Base-by-base conservation (phyloP, 1,140 invertebrate genomes). In the Drosophila pseudoobscura region DNA sequence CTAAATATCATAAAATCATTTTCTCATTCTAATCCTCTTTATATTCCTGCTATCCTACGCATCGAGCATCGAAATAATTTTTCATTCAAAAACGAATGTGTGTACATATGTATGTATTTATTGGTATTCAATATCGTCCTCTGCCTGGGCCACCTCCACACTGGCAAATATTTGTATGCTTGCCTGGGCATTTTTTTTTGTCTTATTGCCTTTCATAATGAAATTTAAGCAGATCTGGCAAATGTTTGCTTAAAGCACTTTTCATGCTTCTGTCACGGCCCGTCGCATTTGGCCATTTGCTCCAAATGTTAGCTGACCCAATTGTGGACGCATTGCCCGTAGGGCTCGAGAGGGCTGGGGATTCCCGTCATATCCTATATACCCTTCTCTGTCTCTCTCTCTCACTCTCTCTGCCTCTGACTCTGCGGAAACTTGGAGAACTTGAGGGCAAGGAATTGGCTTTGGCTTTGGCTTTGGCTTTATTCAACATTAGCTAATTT, bases 401-500 rank as follows among this genome's bases (percentile, higher is more conserved):
- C 49, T 29, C 43, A 1, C 49, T 29, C 20, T 13, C n/a, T 11
- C 20, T 20, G 20, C 2, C 24, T 58, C 5, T n/a, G 17, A 31
- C 6, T 7, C 24, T 39, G 35, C 62, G n/a, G 43, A 49, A 63
- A 51, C 66, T 57, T 57, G 57, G 39, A 64, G 29, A 72, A 61
- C 65, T 80, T 82, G 61, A 68, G 71, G 70, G 20, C 50, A 56
- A 78, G 54, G 39, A 71, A 82, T 87, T 80, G 82, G 58, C 66
- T 87, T 87, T 72, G 66, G 51, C 66, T 87, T 87, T 72, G 66
- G 51, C 44, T 52, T 60, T 52, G 35, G 35, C 56, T 61, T 68
- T 88, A 82, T 87, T 74, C 59, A 88, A 82, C 82, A 88, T 87
- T 88, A 82, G 82, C 78, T 87, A 87, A 87, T 87, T 87, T 82